These are phyloP conservation scores for Scaptodrosophila latifasciaeformis DNA, from an alignment of 2,888 invertebrate genomes.

Conservation along the genomic window DNA sequence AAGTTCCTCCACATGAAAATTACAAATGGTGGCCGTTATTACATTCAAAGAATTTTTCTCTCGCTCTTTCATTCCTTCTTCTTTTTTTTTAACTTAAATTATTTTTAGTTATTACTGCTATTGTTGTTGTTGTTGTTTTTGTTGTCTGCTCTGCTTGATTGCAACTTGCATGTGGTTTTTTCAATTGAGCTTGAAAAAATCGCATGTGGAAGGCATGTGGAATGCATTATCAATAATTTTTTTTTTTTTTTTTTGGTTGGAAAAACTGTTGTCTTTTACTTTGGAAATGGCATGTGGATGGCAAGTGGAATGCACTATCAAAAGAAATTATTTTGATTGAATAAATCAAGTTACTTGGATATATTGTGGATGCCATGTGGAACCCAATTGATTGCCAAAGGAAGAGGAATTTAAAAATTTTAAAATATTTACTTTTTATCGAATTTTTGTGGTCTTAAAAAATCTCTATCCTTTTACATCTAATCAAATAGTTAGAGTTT, in stretches of 20 bases:
- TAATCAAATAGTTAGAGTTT: no score
- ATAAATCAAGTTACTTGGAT: neutral
- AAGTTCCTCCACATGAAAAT: conserved; percentile 31
- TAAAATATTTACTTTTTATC: no score
- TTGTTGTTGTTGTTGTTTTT: no score
- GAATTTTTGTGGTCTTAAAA: conserved; percentile 4
- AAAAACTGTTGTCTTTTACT: conserved; percentile 6
- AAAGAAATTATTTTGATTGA: no score
- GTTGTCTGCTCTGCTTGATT: no score
- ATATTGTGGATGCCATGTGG: neutral
- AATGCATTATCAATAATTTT: no score
- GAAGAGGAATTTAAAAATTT: neutral
- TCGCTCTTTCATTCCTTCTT: neutral
- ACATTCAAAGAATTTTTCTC: conserved; percentile 30
- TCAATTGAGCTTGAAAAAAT: no score
- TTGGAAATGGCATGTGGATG: conserved; percentile 34
- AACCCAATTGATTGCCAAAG: neutral
- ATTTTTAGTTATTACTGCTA: no score
- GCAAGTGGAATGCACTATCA: no score
- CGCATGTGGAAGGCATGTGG: no score
- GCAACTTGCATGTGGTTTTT: no score
- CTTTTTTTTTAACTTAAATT: neutral
- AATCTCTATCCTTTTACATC: conserved; percentile 1
- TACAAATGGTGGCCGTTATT: conserved; percentile 51
- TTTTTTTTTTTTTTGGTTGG: no score